Conservation (phyloP, 2,888 invertebrate species). For the Ferdinandea cuprea region DNA sequence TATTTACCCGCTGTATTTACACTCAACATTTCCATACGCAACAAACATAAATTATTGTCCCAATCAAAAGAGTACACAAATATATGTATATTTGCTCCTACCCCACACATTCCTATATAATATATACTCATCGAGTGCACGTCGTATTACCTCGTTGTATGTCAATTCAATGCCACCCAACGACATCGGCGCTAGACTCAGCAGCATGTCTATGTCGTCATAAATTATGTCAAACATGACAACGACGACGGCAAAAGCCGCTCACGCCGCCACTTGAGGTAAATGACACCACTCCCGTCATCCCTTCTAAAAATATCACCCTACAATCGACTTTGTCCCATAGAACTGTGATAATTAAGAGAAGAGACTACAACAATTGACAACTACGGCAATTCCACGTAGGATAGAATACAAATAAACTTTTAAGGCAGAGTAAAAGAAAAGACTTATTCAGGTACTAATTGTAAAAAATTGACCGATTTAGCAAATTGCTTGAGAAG, state of each 20-base stretch:
- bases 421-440: too few species aligned
- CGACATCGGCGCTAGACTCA: too few species aligned
- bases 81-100: too few species aligned
- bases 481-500: constrained; percentile 52
- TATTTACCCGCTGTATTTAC: too few species aligned
- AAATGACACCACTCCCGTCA: neutral
- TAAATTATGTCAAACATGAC: constrained; percentile 54
- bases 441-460: constrained; percentile 18
- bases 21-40: too few species aligned
- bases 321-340: too few species aligned
- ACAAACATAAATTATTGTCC: neutral
- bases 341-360: too few species aligned
- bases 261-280: constrained; percentile 6
- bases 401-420: constrained; percentile 22
- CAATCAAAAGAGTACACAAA: neutral
- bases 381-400: neutral
- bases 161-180: too few species aligned
- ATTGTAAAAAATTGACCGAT: constrained; percentile 43
- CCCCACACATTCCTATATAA: neutral
- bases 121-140: neutral
- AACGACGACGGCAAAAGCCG: neutral
- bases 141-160: too few species aligned
- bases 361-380: neutral
- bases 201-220: constrained; percentile 9
- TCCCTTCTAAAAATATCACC: too few species aligned